Evolutionary conservation across 2,113 vertebrate genomes (phyloP).

Genomic region (Hymenochirus boettgeri): DNA sequence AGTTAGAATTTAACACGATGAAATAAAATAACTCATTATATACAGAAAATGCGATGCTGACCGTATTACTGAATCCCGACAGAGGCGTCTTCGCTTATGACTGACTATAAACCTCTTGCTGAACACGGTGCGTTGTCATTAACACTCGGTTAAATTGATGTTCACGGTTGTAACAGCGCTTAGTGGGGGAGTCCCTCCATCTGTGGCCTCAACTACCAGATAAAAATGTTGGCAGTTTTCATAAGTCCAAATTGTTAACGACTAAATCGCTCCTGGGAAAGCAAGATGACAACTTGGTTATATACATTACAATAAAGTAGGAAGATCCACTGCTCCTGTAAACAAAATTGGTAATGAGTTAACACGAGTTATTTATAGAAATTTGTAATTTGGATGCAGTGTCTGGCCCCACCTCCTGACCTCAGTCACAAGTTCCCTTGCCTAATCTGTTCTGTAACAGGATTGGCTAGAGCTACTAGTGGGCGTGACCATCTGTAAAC

Average conservation of each 20-base stretch:
- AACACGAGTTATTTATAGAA: too few relatives aligned
- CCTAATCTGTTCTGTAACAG: too few relatives aligned
- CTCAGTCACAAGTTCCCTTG: too few relatives aligned
- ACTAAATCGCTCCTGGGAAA: slow-evolving; percentile 78
- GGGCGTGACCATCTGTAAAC: too few relatives aligned
- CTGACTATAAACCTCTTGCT: slow-evolving; percentile 75
- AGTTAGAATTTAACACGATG: not conserved
- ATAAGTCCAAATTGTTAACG: slow-evolving; percentile 79
- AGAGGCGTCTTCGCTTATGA: slow-evolving; percentile 82
- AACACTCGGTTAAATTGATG: slow-evolving; percentile 87
- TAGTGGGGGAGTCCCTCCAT: slow-evolving; percentile 84
- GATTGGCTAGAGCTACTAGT: too few relatives aligned
- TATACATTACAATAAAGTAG: too few relatives aligned
- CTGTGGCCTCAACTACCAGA: slow-evolving; percentile 88
- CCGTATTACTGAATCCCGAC: slow-evolving; percentile 77
- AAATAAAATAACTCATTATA: slow-evolving; percentile 8
- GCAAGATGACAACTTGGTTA: slow-evolving; percentile 27
- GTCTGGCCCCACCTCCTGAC: too few relatives aligned
- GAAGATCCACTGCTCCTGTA: too few relatives aligned
- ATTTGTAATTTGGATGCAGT: too few relatives aligned
- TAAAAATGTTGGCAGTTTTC: slow-evolving; percentile 88
- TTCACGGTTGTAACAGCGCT: slow-evolving; percentile 84
- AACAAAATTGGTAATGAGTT: too few relatives aligned
- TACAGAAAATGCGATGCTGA: slow-evolving; percentile 48
- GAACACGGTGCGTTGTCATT: slow-evolving; percentile 88